Conservation (phyloP, 2,797 vertebrate species). For the Falco novaeseelandiae region DNA sequence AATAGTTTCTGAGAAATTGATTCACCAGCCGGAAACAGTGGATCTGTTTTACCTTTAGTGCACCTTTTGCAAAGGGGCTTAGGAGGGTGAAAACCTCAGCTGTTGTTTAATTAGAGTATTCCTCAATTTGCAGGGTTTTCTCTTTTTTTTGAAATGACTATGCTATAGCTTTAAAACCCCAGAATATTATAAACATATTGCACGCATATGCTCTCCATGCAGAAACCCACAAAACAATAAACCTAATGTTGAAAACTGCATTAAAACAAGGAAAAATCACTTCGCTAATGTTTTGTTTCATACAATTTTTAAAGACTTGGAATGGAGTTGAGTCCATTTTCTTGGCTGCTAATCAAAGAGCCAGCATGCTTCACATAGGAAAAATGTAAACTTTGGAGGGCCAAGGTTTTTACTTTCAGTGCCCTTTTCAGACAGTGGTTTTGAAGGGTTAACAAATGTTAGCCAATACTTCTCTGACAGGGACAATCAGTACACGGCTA, state of each 20-base stretch:
- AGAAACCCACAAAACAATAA: slow-evolving; percentile 72
- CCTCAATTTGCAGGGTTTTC: neutral
- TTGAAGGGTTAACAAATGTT: slow-evolving; percentile 30
- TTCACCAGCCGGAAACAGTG: neutral
- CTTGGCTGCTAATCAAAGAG: slow-evolving; percentile 73
- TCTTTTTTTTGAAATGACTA: neutral
- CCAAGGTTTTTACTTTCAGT: slow-evolving; percentile 30
- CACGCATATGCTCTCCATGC: slow-evolving; percentile 74
- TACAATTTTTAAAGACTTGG: slow-evolving; percentile 71
- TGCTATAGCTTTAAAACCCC: slow-evolving; percentile 29
- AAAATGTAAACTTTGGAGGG: slow-evolving; percentile 48
- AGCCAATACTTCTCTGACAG: slow-evolving; percentile 12
- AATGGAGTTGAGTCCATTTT: slow-evolving; percentile 36
- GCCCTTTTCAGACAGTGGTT: slow-evolving; percentile 51
- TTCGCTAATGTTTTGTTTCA: slow-evolving; percentile 75
- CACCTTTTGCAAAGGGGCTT: neutral
- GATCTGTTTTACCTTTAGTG: neutral
- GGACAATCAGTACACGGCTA: slow-evolving; percentile 5
- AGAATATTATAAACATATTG: slow-evolving; percentile 73
- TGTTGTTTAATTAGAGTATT: neutral
- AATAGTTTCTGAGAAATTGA: neutral
- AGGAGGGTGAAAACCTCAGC: neutral
- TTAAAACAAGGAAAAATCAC: slow-evolving; percentile 73
- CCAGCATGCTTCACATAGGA: slow-evolving; percentile 59
- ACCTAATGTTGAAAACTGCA: slow-evolving; percentile 77